Percentiles rank a stretch among this genome's conserved stretches.
phyloP scores from a whole-genome alignment of 2,113 vertebrate species.

The Paracanthobrama guichenoti region DNA sequence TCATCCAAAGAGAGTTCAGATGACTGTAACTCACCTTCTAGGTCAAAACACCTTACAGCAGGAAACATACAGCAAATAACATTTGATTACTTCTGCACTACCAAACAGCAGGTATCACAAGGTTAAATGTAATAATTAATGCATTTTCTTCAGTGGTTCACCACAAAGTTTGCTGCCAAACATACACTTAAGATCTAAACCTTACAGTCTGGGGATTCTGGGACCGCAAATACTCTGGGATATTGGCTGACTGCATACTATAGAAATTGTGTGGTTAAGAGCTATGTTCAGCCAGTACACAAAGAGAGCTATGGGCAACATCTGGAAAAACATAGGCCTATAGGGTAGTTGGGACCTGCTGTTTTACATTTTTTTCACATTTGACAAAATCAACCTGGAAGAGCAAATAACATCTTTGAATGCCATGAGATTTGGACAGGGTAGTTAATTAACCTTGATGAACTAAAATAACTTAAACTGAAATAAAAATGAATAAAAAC shows the following conservation, averaged over 20 bases:
- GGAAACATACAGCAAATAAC: background rate
- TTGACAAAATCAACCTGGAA: background rate
- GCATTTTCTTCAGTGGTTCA: conserved; percentile 1
- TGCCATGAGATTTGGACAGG: background rate
- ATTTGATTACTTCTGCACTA: background rate
- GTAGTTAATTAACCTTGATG: background rate
- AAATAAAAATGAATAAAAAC: background rate
- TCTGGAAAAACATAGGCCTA: background rate
- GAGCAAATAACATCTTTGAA: background rate
- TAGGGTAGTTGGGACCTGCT: background rate
- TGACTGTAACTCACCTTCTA: conserved; percentile 29
- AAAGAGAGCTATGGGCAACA: background rate
- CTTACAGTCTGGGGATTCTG: background rate
- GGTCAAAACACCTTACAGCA: conserved; percentile 8
- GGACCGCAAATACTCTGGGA: background rate
- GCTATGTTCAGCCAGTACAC: conserved; percentile 1
- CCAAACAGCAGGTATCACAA: background rate
- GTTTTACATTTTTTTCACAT: conserved; percentile 3
- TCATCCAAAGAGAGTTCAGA: conserved; percentile 15
- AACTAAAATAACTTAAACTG: background rate
- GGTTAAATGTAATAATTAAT: conserved; percentile 10
- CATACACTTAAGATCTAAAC: background rate
- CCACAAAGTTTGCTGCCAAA: background rate
- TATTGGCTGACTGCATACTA: conserved; percentile 22
- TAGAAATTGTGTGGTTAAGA: background rate